Evolutionary conservation across 2,797 vertebrate species (phyloP), one percentile per base, ranked within the genome.

Genomic region (Cirrhinus mrigala): DNA sequence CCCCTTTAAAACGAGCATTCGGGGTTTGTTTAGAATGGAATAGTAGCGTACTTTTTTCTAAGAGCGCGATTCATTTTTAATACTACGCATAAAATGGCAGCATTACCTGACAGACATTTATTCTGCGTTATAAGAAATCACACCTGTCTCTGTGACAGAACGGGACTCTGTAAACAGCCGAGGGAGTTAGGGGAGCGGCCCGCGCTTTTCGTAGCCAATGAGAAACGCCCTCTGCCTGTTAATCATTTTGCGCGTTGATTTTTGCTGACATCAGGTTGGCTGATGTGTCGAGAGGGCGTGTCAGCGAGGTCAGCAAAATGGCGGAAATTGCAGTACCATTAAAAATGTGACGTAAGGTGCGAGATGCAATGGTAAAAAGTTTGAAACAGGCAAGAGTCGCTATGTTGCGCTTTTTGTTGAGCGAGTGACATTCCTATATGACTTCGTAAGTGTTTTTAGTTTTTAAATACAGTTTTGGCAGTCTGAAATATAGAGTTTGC

Each of bases 211-310:
- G 16, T 40, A 48, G 16, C 79, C 44, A 80, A 37, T 80, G 6
- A 68, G 44, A 50, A 14, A n/a, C 78, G 27, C 29, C 10, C 50
- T 56, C 50, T 77, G 50, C 24, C 18, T 66, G 18, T n/a, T 24
- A 37, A n/a, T 80, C 3, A 52, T 52, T 29, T 48, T 62, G 15
- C 16, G 58, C 6, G 15, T 40, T 24, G 3, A 6, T 64, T 15
- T 68, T 37, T 29, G 15, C 46, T 29, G 56, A 33, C 27, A 68
- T 52, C 40, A 15, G 78, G 27, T 80, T 80, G 78, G 79, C 60
- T 80, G 44, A 29, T 54, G 46, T 22, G 24, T 80, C 0, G 5
- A 46, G 24, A 80, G 46, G 46, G 78, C 78, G 44, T 48, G 60
- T 46, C 60, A 18, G n/a, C 22, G 37, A 78, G 29, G 50, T 54